Evolutionary conservation across 2,888 invertebrate genomes (phyloP).

Genomic region (Yponomeuta sedellus): DNA sequence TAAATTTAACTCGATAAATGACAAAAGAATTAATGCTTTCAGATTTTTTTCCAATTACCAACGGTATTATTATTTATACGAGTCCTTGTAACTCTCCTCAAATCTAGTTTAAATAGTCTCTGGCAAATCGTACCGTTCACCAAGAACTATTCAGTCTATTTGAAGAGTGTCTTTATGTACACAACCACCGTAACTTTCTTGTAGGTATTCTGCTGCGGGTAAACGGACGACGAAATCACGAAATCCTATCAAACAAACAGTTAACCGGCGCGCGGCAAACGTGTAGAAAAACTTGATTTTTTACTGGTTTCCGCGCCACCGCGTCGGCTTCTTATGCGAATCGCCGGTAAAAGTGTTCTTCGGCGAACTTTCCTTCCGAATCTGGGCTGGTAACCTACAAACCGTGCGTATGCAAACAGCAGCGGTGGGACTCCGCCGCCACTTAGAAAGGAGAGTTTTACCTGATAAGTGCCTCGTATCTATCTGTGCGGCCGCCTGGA

Average conservation of each 20-base stretch:
- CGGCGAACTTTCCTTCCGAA: conserved; percentile 5
- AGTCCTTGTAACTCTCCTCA: too few relatives aligned
- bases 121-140: too few relatives aligned
- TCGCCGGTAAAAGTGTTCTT: conserved; percentile 8
- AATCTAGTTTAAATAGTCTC: too few relatives aligned
- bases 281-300: neutral
- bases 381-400: conserved; percentile 4
- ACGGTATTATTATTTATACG: too few relatives aligned
- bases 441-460: conserved; percentile 21
- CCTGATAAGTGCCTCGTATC: conserved; percentile 70
- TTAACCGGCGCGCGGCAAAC: neutral
- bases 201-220: neutral
- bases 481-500: conserved; percentile 51
- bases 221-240: neutral
- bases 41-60: too few relatives aligned
- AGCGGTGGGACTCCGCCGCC: neutral
- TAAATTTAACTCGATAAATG: too few relatives aligned
- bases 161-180: too few relatives aligned
- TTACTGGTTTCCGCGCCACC: neutral
- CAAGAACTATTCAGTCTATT: too few relatives aligned
- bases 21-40: too few relatives aligned
- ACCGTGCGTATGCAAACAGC: neutral
- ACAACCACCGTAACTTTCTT: neutral
- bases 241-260: conserved; percentile 1
- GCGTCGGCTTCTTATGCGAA: neutral